These are phyloP conservation scores for Drosophila ambigua DNA, from an alignment of 1,140 invertebrate genomes.

Conservation along the genomic window DNA sequence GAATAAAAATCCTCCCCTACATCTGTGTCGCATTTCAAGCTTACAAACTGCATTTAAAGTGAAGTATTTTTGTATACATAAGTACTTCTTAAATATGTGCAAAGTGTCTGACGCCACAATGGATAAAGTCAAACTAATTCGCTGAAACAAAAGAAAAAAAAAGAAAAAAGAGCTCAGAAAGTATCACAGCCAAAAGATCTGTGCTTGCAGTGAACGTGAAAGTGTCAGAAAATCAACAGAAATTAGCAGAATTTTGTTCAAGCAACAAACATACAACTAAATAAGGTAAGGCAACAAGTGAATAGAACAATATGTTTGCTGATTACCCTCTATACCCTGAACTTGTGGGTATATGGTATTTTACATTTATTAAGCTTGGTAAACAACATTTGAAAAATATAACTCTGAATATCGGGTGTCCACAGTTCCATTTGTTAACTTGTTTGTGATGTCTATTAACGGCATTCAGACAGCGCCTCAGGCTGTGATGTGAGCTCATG, in stretches of 20 bases:
- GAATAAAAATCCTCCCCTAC: neutral
- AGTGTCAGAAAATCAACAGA: constrained; percentile 49
- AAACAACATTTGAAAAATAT: no score
- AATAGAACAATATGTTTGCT: constrained; percentile 21
- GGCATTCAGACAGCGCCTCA: constrained; percentile 31
- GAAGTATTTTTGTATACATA: neutral
- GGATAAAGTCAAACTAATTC: constrained; percentile 5
- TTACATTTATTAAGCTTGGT: no score
- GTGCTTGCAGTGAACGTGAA: constrained; percentile 53
- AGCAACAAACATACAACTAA: neutral
- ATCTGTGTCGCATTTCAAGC: constrained; percentile 2
- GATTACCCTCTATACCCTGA: constrained; percentile 21
- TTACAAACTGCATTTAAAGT: constrained; percentile 19
- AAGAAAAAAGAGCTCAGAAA: neutral
- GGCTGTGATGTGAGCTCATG: constrained; percentile 70
- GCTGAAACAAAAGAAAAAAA: constrained; percentile 22
- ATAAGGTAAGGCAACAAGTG: constrained; percentile 32
- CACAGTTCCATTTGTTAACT: constrained; percentile 45
- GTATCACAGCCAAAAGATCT: constrained; percentile 1
- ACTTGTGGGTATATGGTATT: no score
- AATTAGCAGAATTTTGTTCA: constrained; percentile 13
- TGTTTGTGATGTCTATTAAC: constrained; percentile 66
- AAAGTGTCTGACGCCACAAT: constrained; percentile 8
- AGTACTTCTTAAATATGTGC: neutral
- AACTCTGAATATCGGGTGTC: no score